Percentiles rank a stretch among this genome's conserved stretches.
Evolutionary conservation across 2,797 vertebrate species (phyloP).

Genomic region (Enteromius thamalakanensis): DNA sequence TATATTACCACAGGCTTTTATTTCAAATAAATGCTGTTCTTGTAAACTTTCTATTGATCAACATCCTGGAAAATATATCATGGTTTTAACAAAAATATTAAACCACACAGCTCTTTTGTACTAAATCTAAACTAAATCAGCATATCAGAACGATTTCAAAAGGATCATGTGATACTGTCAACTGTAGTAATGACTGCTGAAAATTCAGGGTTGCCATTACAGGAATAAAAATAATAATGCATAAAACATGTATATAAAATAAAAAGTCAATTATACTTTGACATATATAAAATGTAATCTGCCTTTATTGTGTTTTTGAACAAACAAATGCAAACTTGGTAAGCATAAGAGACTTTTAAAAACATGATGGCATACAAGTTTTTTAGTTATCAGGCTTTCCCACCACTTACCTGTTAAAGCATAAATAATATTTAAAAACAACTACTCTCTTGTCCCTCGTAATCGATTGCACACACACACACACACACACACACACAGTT

Average conservation of each 20-base stretch:
- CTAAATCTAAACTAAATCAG: neutral
- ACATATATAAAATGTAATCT: too few relatives aligned
- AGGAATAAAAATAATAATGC: neutral
- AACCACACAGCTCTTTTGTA: neutral
- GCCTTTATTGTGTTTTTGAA: neutral
- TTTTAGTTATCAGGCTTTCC: neutral
- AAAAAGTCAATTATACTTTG: neutral
- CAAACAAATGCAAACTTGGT: neutral
- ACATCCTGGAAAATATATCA: neutral
- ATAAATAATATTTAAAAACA: conserved; percentile 11
- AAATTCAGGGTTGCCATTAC: neutral
- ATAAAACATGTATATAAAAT: too few relatives aligned
- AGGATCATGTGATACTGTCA: neutral
- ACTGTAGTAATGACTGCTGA: neutral
- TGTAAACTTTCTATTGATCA: neutral
- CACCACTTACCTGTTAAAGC: neutral
- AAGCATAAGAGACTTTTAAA: neutral
- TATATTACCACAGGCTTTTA: neutral
- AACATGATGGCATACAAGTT: neutral
- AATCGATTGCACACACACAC: neutral
- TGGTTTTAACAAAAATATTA: neutral
- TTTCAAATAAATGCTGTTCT: neutral
- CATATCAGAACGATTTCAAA: neutral
- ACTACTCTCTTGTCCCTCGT: neutral
- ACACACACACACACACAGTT: neutral